Percentiles rank a stretch among this genome's conserved stretches.
Evolutionary conservation across 2,888 invertebrate species (phyloP).

Genomic region (Cotesia congregata): DNA sequence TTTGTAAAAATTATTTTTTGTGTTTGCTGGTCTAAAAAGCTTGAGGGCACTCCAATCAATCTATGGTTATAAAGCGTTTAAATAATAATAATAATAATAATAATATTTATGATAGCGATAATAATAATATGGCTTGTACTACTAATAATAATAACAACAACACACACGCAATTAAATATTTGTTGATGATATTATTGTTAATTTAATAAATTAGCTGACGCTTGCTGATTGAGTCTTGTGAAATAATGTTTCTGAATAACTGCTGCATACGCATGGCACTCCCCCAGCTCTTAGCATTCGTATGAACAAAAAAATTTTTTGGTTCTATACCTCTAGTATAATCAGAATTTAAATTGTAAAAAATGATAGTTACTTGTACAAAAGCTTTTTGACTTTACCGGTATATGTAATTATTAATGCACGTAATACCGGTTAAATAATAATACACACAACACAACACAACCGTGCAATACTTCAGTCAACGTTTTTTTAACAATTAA

Average conservation of each 20-base stretch:
- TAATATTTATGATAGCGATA: slow-evolving; percentile 19
- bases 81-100: slow-evolving; percentile 31
- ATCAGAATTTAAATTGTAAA: slow-evolving; percentile 4
- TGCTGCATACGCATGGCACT: slow-evolving; percentile 61
- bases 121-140: no score
- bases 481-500: slow-evolving; percentile 55
- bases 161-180: not conserved
- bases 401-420: slow-evolving; percentile 44
- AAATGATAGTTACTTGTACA: slow-evolving; percentile 9
- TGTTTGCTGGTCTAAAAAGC: slow-evolving; percentile 19
- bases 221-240: slow-evolving; percentile 37
- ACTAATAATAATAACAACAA: not conserved
- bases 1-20: slow-evolving; percentile 6
- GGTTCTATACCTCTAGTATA: slow-evolving; percentile 30
- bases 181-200: not conserved
- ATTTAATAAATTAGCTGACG: slow-evolving; percentile 38
- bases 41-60: slow-evolving; percentile 26
- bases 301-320: slow-evolving; percentile 4
- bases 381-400: slow-evolving; percentile 16
- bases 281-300: slow-evolving; percentile 47
- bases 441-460: slow-evolving; percentile 57
- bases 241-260: slow-evolving; percentile 38
- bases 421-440: slow-evolving; percentile 50
- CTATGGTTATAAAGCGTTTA: slow-evolving; percentile 20
- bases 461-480: slow-evolving; percentile 57